Evolutionary conservation across 2,797 vertebrate genomes (phyloP), one percentile per base, ranked within the genome.

Genomic region (Leptatherina wallacei): DNA sequence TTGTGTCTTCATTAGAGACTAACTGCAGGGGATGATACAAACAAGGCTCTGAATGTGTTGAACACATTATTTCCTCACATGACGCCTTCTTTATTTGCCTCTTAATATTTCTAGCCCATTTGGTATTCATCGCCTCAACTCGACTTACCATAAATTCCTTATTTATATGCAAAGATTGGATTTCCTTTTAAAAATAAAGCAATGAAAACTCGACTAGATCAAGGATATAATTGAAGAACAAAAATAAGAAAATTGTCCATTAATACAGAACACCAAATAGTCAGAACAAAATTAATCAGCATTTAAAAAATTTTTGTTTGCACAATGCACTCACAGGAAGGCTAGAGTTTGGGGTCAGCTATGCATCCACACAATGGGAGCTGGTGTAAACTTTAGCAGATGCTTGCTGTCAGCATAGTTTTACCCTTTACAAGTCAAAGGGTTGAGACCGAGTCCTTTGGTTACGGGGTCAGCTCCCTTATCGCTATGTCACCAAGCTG

Each of bases 1-100:
- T 90, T 78, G 61, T 84, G 69, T 79, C 79, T 84, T 16, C 73
- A 76, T 78, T 78, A 40, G 52, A 79, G 61, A 68, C 33, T 60
- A 36, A 68, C 70, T 61, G 58, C 57, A 11, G 71, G 69, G 61
- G 36, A 66, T 82, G 57, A 76, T 70, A 76, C 35, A 75, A 61
- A 73, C 49, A 63, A 55, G 36, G 13, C 62, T 80, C 32, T 69
- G 71, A 40, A 73, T 67, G 61, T 74, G 70, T 60, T 51, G 49
- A 73, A 62, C 52, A 30, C 13, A 30, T 55, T 56, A 20, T 3
- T 44, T 44, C n/a, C 49, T 75, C 51, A 63, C 61, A 75, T 0
- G 9, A 69, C 27, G 27, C 68, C 42, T 73, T 80, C 29, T 79
- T 77, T 70, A 75, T 80, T 81, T 55, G 75, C 38, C 44, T 69